Evolutionary conservation across 2,113 vertebrate genomes (phyloP).

Genomic region (Stomatorhinus ivindoensis): DNA sequence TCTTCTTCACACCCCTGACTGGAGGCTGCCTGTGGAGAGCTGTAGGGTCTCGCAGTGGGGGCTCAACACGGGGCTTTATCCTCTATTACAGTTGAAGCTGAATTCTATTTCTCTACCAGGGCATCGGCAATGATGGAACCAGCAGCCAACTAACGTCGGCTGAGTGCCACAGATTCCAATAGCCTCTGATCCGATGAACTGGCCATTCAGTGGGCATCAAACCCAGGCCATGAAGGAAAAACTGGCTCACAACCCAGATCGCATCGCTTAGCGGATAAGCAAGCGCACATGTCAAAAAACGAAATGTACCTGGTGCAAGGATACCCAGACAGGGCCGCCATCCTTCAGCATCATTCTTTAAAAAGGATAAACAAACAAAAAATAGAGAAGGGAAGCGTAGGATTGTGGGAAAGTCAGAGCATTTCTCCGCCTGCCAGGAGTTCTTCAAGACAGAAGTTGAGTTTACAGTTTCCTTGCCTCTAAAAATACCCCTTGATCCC

Average conservation of each 20-base stretch:
- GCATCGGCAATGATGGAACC: neutral
- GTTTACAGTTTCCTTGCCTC: slow-evolving; percentile 8
- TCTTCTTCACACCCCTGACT: neutral
- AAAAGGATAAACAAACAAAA: neutral
- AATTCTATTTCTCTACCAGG: neutral
- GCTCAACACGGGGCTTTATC: neutral
- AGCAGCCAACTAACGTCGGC: neutral
- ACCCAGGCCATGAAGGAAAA: neutral
- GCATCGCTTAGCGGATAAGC: neutral
- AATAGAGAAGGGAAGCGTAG: neutral
- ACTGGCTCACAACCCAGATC: neutral
- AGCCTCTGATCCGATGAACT: neutral
- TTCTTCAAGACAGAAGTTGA: neutral
- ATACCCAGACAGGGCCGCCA: neutral
- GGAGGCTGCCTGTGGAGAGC: neutral
- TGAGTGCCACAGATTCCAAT: neutral
- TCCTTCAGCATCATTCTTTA: neutral
- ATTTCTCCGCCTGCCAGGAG: neutral
- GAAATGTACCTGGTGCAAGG: neutral
- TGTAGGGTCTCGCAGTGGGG: neutral
- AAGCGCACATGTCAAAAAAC: neutral
- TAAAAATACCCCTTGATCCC: slow-evolving; percentile 9
- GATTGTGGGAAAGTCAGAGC: neutral
- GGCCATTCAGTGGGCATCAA: neutral
- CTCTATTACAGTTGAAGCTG: neutral